Evolutionary conservation across 1,140 invertebrate species (phyloP).

Genomic region (Drosophila virilis): DNA sequence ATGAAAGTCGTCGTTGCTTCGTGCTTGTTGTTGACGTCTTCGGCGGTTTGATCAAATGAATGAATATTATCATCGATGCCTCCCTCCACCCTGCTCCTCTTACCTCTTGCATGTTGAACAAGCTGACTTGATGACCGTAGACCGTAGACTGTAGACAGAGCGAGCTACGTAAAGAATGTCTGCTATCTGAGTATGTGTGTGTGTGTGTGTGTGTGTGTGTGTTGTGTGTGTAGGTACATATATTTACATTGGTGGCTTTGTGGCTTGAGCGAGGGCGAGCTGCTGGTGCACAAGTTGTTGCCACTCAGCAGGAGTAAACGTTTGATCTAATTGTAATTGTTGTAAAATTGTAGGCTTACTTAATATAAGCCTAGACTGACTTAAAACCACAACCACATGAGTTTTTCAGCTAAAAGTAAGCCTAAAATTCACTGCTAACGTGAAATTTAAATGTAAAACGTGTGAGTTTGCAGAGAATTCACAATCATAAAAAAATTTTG

Average conservation of each 20-base stretch:
- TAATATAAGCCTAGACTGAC: background rate
- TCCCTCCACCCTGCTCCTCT: background rate
- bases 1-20: slow-evolving; percentile 58
- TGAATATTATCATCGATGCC: slow-evolving; percentile 83
- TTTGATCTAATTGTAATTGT: slow-evolving; percentile 84
- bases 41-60: slow-evolving; percentile 82
- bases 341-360: too few relatives aligned
- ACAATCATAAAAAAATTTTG: too few relatives aligned
- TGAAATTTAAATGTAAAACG: too few relatives aligned
- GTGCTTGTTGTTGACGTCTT: slow-evolving; percentile 64
- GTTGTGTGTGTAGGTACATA: slow-evolving; percentile 18
- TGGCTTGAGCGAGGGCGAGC: slow-evolving; percentile 31
- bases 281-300: slow-evolving; percentile 39
- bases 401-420: background rate
- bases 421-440: background rate
- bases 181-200: slow-evolving; percentile 43
- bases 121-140: slow-evolving; percentile 76
- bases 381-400: background rate
- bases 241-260: slow-evolving; percentile 50
- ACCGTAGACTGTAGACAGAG: slow-evolving; percentile 58
- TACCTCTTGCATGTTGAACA: slow-evolving; percentile 69
- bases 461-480: too few relatives aligned
- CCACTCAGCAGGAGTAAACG: slow-evolving; percentile 70
- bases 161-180: slow-evolving; percentile 69
- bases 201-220: slow-evolving; percentile 31